Evolutionary conservation across 2,888 invertebrate genomes (phyloP), one percentile per base, ranked within the genome.

Genomic region (Ptychoptera albimana): DNA sequence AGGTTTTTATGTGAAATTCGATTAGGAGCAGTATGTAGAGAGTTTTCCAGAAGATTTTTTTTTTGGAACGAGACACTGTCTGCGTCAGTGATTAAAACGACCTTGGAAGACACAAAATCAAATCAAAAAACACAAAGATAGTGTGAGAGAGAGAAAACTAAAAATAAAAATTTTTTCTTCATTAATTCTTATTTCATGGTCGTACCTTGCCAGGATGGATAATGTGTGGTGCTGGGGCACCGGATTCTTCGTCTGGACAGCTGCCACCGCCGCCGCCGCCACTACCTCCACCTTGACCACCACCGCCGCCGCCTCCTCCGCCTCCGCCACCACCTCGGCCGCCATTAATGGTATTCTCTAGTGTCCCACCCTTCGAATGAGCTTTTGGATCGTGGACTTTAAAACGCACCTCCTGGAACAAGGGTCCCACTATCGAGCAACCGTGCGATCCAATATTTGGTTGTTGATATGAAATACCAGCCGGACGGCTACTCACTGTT

Each of bases 381-480:
- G 82, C 86, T 71, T 89, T 89, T 42, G 88, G 88, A 72, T 91
- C 89, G 71, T 88, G 87, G 53, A 88, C 87, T 74, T 91, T 91
- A 73, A 86, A 91, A 64, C 89, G 83, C 68, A 91, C 89, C 79
- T 89, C 88, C 88, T 89, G 81, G 72, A 81, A 74, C 72, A 68
- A 67, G 66, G 68, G 70, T 65, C 69, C 69, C 69, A 71, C 73
- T 72, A 72, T 72, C 69, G 72, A 72, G 71, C 69, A 73, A 67
- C 70, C 68, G 64, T 61, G 64, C 60, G 63, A 62, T 60, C 63
- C 64, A 63, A 64, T 63, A 57, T 63, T 64, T 64, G 62, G 63
- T 60, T 62, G 63, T 57, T 65, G 61, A 60, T 63, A 63, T 57
- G 63, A 63, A 67, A 61, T 67, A 62, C 66, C 68, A 63, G 64